Percentiles rank a stretch among this genome's conserved stretches.
Conservation (phyloP, 2,113 vertebrate species). For the Carassius carassius region DNA sequence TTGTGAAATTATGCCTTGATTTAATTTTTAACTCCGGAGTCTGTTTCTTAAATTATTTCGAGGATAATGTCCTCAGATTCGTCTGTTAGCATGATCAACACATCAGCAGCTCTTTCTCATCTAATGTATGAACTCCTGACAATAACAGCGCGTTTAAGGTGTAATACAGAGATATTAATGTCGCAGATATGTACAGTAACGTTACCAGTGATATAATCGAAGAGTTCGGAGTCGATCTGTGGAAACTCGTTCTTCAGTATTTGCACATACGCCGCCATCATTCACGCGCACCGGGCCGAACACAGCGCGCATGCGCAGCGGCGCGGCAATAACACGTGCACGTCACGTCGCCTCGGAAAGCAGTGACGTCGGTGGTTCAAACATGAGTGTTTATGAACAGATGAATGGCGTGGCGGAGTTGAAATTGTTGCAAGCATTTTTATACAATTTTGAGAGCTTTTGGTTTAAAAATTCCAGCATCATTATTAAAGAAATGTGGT, state of each 20-base stretch:
- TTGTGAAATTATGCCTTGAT: too few species aligned
- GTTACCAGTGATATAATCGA: constrained; percentile 90
- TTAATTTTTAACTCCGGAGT: too few species aligned
- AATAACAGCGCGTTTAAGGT: background rate
- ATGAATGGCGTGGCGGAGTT: too few species aligned
- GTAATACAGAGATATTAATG: background rate
- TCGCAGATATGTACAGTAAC: constrained; percentile 8
- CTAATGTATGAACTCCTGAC: background rate
- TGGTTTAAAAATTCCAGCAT: too few species aligned
- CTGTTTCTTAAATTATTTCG: background rate
- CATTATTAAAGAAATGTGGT: too few species aligned
- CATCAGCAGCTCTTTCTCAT: background rate
- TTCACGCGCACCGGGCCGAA: constrained; percentile 69
- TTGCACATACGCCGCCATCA: constrained; percentile 93
- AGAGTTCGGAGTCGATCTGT: constrained; percentile 89
- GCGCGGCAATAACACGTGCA: background rate
- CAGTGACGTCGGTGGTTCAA: too few species aligned
- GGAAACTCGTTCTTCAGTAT: constrained; percentile 95
- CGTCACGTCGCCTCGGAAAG: too few species aligned
- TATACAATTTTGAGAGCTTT: too few species aligned
- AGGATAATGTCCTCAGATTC: background rate
- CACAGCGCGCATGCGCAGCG: constrained; percentile 65
- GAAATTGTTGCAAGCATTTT: too few species aligned
- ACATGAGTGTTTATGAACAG: too few species aligned
- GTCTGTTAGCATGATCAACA: background rate